Evolutionary conservation across 2,113 vertebrate genomes (phyloP).

Genomic region (Hippocampus mohnikei): DNA sequence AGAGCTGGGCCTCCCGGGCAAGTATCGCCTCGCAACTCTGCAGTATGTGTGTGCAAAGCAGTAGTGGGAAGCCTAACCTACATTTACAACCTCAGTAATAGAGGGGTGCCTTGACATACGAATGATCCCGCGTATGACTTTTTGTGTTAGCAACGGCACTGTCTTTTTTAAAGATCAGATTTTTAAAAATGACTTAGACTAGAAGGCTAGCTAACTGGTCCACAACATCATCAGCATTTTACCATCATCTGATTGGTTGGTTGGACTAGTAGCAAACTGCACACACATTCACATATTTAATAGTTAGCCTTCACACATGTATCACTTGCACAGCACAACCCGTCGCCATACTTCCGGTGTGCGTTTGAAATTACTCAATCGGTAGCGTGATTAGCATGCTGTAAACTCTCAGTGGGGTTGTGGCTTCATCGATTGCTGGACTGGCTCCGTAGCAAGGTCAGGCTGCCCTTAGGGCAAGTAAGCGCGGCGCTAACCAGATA

Average conservation of each 20-base stretch:
- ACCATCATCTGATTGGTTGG: no score
- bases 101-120: not conserved
- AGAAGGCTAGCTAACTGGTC: no score
- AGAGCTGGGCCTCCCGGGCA: conserved; percentile 70
- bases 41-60: not conserved
- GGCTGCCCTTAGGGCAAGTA: conserved; percentile 21
- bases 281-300: no score
- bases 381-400: conserved; percentile 62
- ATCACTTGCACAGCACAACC: not conserved
- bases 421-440: conserved; percentile 57
- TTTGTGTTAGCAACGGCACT: no score
- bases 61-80: not conserved
- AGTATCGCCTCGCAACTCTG: conserved; percentile 14
- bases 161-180: no score
- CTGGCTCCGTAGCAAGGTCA: conserved; percentile 56
- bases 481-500: conserved; percentile 19
- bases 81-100: not conserved
- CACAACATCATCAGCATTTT: no score
- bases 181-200: no score
- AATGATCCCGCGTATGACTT: no score
- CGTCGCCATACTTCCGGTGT: conserved; percentile 26
- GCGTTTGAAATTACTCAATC: conserved; percentile 63
- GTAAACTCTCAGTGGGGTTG: conserved; percentile 41
- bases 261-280: no score
- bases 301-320: no score